Percentiles rank a stretch among this genome's conserved stretches.
Evolutionary conservation across 2,113 vertebrate species (phyloP).

Genomic region (Labeo catla): DNA sequence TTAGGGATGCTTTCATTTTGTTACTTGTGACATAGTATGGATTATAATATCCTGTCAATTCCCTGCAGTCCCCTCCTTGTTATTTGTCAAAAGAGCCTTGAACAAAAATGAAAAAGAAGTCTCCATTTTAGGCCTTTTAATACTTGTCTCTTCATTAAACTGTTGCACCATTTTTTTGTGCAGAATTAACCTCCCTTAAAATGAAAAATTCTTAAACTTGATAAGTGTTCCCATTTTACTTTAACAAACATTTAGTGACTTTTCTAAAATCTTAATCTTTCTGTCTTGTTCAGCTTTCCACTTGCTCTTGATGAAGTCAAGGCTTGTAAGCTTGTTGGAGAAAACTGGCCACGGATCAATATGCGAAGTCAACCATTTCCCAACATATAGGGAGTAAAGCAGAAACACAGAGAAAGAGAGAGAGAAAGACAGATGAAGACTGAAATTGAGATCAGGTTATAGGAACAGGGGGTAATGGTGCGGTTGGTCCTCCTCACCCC

Average conservation of each 20-base stretch:
- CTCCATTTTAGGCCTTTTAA: background rate
- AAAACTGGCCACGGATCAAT: conserved; percentile 11
- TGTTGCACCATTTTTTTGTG: background rate
- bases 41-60: background rate
- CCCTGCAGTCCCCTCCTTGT: background rate
- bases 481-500: conserved; percentile 42
- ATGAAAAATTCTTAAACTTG: too few relatives aligned
- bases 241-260: background rate
- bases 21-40: background rate
- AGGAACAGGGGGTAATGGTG: conserved; percentile 33
- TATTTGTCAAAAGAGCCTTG: background rate
- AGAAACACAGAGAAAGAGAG: background rate
- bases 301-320: background rate
- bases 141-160: background rate
- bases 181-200: background rate
- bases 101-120: background rate
- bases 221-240: background rate
- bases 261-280: background rate
- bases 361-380: conserved; percentile 5
- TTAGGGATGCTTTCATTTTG: conserved; percentile 15
- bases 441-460: conserved; percentile 22
- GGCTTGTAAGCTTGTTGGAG: background rate
- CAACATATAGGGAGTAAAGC: background rate
- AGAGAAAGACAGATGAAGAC: conserved; percentile 2
- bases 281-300: background rate